Base-by-base conservation (phyloP, 2,888 invertebrate genomes). In the Eilema caniola region DNA sequence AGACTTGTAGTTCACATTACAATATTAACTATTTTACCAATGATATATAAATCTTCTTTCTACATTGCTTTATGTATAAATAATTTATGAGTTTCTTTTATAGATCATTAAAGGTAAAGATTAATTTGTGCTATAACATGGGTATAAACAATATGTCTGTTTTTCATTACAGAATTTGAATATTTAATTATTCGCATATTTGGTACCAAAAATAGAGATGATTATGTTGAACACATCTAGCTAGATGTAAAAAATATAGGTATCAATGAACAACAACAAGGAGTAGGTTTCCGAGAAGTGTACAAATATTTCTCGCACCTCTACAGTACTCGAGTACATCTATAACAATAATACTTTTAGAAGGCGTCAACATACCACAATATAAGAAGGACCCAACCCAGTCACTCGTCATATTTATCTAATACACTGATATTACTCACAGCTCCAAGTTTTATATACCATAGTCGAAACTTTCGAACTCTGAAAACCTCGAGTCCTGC, bases 401-500 rank as follows among this genome's bases (percentile, higher is more conserved):
- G 88, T 89, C 91, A 89, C 89, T 89, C 90, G 89, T 90, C 87
- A 84, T 88, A 91, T 90, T 89, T 93, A 94, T 89, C 93, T 94
- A 95, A 94, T 93, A 95, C 94, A 94, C 93, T 94, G 93, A 93
- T 94, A 91, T 88, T 89, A 92, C 90, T 93, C 93, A 93, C 94
- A 94, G 94, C 93, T 92, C 91, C 89, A 83, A 74, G 88, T 81
- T 93, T 96, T 96, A 97, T 87, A 96, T 95, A 81, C 97, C 97
- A 85, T 96, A 97, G 91, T 98, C 98, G 90, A 98, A 97, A 83
- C 97, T 97, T 89, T 97, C 97, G 95, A 97, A 97, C 92, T 98
- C 98, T 77, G 97, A 97, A 90, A 97, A 97, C 83, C 97, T 96
- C 73, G 98, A 98, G 93, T 98, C 98, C 92, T 98, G 98, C 92